Base-by-base conservation (phyloP, 35 echinoderm and acorn worm genomes). In the Nesometra sesokonis region DNA sequence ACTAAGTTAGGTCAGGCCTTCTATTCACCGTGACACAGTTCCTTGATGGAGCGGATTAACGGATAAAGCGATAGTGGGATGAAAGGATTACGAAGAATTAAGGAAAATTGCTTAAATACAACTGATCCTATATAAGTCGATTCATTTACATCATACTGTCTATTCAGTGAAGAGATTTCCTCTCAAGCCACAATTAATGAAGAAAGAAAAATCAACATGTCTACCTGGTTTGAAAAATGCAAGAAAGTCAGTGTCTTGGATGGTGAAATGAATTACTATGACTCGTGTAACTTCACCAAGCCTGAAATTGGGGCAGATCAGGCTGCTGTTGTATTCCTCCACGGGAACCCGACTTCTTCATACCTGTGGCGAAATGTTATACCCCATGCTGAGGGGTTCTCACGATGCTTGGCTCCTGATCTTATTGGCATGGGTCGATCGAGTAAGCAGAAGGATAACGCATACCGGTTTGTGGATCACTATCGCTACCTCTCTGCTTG, bases 281-380 rank as follows among this genome's bases (percentile, higher is more conserved):
- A 97, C 52, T 97, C 94, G 11, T 52, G 27, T 15, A 90, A 17
- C 86, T 88, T 57, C 32, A 38, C 13, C 92, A 85, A 76, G 80
- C 85, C 0, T 36, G 35, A 27, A 77, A 84, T 89, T 83, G 83
- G 31, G 91, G 86, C 31, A 88, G 90, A 19, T 97, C 93, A 39
- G 80, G 93, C 0, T n/a, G n/a, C n/a, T n/a, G n/a, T n/a, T n/a
- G n/a, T n/a, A n/a, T n/a, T n/a, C n/a, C n/a, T n/a, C n/a, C 94
- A 97, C 34, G 94, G 94, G 5, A 97, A 97, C 86, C 91, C 94
- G 21, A 97, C 94, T 5, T 97, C 94, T 11, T 97, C 94, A 7
- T 97, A 89, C 86, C 84, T 97, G 23, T 97, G 94, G 94, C 79
- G 94, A 32, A 86, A 97, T 88, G 78, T 97, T 23, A 93, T 97